phyloP scores from a whole-genome alignment of 1,140 invertebrate genomes.

The Octopus sinensis region DNA sequence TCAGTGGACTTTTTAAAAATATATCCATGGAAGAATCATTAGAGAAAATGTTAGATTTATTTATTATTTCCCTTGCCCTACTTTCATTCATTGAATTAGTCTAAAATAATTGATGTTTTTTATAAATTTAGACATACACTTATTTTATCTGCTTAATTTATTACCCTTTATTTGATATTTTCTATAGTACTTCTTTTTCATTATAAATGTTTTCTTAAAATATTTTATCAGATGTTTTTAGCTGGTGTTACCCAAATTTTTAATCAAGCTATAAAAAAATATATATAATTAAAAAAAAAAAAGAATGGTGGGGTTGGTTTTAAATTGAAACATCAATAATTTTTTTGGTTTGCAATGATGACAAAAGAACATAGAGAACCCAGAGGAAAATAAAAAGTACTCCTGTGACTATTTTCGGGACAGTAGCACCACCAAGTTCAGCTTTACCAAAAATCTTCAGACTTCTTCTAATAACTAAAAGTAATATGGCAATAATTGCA shows the following conservation, averaged over 20 bases:
- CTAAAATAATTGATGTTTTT: neutral
- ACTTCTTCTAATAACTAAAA: constrained; percentile 59
- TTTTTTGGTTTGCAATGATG: constrained; percentile 42
- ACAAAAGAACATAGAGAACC: constrained; percentile 62
- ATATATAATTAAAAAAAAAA: neutral
- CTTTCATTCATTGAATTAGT: no score
- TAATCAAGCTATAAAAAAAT: neutral
- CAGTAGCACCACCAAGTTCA: constrained; percentile 63
- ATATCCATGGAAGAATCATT: no score
- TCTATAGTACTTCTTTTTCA: neutral
- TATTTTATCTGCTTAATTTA: neutral
- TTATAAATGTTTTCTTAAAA: neutral
- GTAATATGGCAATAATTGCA: constrained; percentile 58
- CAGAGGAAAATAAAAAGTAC: constrained; percentile 59
- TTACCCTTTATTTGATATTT: neutral
- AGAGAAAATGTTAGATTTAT: no score
- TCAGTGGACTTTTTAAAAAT: no score
- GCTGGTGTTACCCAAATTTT: neutral
- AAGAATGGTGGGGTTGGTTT: neutral
- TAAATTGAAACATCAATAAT: constrained; percentile 28
- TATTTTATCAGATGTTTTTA: neutral
- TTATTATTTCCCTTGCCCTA: no score
- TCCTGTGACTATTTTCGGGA: constrained; percentile 52
- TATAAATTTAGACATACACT: neutral
- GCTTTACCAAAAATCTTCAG: constrained; percentile 61